These are phyloP conservation scores for Boloria selene DNA, from an alignment of 2,888 invertebrate genomes.

Conservation along the genomic window DNA sequence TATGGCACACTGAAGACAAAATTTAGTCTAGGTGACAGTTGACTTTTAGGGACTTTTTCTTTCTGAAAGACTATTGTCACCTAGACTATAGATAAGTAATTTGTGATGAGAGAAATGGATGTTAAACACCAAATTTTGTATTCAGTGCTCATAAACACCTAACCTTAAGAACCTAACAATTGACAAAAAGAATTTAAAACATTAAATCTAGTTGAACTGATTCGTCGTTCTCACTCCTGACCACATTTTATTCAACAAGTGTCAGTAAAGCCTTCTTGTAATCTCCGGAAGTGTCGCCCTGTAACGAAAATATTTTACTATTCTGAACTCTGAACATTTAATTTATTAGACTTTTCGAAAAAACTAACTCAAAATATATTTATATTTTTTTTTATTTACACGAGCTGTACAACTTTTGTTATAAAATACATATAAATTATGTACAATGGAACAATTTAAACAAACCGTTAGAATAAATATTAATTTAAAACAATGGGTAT, in stretches of 20 bases:
- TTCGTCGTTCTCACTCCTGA: slow-evolving; percentile 53
- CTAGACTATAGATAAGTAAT: background rate
- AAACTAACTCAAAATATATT: background rate
- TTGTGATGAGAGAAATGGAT: slow-evolving; percentile 3
- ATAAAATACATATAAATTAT: background rate
- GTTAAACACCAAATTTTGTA: slow-evolving; percentile 24
- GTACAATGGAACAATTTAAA: slow-evolving; percentile 2
- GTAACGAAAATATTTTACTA: slow-evolving; percentile 80
- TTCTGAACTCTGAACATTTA: slow-evolving; percentile 55
- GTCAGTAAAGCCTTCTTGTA: slow-evolving; percentile 95
- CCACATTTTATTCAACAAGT: slow-evolving; percentile 85
- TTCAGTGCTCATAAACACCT: slow-evolving; percentile 36
- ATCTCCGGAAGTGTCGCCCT: slow-evolving; percentile 96
- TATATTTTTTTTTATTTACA: too few species aligned
- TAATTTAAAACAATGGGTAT: slow-evolving; percentile 9
- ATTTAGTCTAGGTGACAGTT: slow-evolving; percentile 6
- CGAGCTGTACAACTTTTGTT: too few species aligned
- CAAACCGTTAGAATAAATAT: slow-evolving; percentile 1
- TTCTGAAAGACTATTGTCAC: background rate
- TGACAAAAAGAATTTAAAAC: slow-evolving; percentile 68
- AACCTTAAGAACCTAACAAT: slow-evolving; percentile 65
- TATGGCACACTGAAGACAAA: slow-evolving; percentile 49
- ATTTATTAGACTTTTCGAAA: slow-evolving; percentile 15
- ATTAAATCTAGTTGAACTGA: slow-evolving; percentile 56
- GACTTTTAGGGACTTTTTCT: background rate